phyloP scores from a whole-genome alignment of 2,888 invertebrate species.

The Drosophila meridionalis region DNA sequence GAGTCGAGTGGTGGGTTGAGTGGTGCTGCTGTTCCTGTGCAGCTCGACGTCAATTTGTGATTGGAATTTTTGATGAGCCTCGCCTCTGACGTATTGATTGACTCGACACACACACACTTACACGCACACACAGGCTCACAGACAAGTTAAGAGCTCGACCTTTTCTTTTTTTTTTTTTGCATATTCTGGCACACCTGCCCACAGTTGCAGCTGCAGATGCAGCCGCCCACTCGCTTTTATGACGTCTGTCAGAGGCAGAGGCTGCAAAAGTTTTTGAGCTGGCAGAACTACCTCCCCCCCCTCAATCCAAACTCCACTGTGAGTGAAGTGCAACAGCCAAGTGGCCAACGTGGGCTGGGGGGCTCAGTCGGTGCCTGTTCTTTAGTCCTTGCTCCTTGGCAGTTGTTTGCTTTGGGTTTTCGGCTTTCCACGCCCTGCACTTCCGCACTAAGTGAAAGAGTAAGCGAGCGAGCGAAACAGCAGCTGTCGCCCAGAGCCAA shows the following conservation, averaged over 20 bases:
- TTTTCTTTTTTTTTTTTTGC: slow-evolving; percentile 22
- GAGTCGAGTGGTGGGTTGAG: not conserved
- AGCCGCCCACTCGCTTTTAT: slow-evolving; percentile 36
- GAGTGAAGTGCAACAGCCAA: slow-evolving; percentile 64
- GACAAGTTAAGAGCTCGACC: slow-evolving; percentile 13
- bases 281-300: not conserved
- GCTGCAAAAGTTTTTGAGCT: slow-evolving; percentile 32
- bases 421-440: slow-evolving; percentile 55
- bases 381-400: slow-evolving; percentile 5
- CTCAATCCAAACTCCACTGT: slow-evolving; percentile 15
- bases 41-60: slow-evolving; percentile 78
- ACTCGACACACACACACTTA: slow-evolving; percentile 42
- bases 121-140: slow-evolving; percentile 2
- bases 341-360: slow-evolving; percentile 37
- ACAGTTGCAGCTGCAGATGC: slow-evolving; percentile 2
- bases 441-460: slow-evolving; percentile 20
- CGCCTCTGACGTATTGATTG: slow-evolving; percentile 73
- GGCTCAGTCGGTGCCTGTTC: not conserved
- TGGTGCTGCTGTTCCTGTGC: slow-evolving; percentile 12
- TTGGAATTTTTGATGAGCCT: slow-evolving; percentile 80
- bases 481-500: slow-evolving; percentile 17
- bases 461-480: slow-evolving; percentile 23
- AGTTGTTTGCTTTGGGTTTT: slow-evolving; percentile 57
- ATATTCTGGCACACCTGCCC: slow-evolving; percentile 25
- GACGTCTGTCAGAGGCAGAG: slow-evolving; percentile 58